These are phyloP conservation scores for Amyelois transitella DNA, from an alignment of 1,140 invertebrate genomes.

Conservation along the genomic window DNA sequence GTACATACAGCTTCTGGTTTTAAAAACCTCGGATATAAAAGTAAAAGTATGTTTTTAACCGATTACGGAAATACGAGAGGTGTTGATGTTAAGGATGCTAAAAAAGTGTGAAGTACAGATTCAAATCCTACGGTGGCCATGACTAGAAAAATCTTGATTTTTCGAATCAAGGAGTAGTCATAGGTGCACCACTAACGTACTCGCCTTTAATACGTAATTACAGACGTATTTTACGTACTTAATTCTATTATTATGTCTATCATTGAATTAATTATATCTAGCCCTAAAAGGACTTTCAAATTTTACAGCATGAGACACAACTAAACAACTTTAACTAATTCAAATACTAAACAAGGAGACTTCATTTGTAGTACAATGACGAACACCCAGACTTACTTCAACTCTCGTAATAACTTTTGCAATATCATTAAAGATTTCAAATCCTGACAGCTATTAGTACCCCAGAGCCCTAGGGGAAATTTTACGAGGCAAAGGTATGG, in stretches of 20 bases:
- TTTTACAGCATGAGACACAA: too few species aligned
- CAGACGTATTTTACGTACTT: too few species aligned
- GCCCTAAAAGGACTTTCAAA: not conserved
- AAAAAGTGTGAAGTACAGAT: not conserved
- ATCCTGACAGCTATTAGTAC: not conserved
- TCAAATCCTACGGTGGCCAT: not conserved
- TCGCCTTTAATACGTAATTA: too few species aligned
- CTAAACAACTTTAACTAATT: not conserved
- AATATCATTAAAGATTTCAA: not conserved
- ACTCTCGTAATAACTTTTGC: not conserved
- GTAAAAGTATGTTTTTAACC: not conserved
- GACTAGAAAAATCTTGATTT: too few species aligned
- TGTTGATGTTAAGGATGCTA: not conserved
- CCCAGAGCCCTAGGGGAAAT: not conserved
- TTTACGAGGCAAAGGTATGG: not conserved
- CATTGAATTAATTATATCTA: too few species aligned
- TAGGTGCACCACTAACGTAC: too few species aligned
- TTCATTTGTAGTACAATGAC: not conserved
- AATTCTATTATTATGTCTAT: too few species aligned
- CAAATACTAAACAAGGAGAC: not conserved
- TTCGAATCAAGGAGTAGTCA: too few species aligned
- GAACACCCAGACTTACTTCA: not conserved
- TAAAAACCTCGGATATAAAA: not conserved
- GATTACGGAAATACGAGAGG: not conserved
- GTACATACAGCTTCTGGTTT: not conserved